Evolutionary conservation across 2,797 vertebrate genomes (phyloP).

Genomic region (Typhlichthys subterraneus): DNA sequence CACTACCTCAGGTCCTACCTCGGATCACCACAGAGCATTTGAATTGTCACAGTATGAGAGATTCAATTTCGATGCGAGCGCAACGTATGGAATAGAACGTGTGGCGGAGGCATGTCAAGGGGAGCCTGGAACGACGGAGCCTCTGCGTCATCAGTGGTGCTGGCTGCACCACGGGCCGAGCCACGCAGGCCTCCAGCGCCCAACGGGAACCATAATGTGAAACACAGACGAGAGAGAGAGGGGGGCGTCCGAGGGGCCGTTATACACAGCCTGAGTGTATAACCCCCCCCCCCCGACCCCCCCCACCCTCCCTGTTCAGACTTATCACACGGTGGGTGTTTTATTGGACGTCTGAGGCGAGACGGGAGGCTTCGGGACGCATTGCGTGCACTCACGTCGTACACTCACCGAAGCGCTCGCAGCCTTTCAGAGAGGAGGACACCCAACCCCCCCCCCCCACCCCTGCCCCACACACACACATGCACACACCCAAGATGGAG

Average conservation of each 20-base stretch:
- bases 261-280: constrained; percentile 32
- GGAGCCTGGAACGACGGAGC: not conserved
- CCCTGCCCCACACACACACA: no score
- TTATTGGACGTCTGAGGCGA: constrained; percentile 16
- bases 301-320: constrained; percentile 17
- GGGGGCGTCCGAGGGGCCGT: constrained; percentile 27
- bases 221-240: constrained; percentile 1
- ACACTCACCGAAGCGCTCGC: not conserved
- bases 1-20: not conserved
- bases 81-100: constrained; percentile 11
- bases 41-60: constrained; percentile 3
- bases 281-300: no score
- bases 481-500: constrained; percentile 59
- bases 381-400: not conserved
- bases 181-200: not conserved
- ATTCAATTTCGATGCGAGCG: constrained; percentile 20
- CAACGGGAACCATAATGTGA: constrained; percentile 20
- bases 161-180: not conserved
- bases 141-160: not conserved
- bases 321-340: constrained; percentile 25
- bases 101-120: not conserved
- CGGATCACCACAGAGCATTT: constrained; percentile 15
- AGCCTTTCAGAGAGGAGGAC: no score
- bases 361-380: constrained; percentile 8
- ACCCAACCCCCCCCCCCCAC: no score